Evolutionary conservation across 2,797 vertebrate genomes (phyloP).

Genomic region (Microctenopoma steveboyesi): DNA sequence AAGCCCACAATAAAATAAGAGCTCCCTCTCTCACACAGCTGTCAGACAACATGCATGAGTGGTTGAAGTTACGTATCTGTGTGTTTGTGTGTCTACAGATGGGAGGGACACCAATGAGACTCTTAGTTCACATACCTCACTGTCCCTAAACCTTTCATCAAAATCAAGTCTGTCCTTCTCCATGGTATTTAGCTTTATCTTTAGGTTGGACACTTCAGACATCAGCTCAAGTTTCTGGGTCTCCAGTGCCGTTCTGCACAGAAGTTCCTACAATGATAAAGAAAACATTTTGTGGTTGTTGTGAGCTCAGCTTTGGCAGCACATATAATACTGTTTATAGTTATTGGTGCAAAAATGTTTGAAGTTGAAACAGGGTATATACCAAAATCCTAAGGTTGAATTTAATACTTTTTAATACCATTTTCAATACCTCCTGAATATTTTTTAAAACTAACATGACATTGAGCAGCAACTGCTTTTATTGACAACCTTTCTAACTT

Average conservation of each 20-base stretch:
- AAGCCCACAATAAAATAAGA: constrained; percentile 29
- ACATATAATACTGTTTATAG: neutral
- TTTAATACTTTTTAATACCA: too few relatives aligned
- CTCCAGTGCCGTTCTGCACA: constrained; percentile 92
- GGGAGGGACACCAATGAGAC: constrained; percentile 27
- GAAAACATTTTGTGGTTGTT: neutral
- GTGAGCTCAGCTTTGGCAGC: neutral
- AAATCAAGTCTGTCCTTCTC: constrained; percentile 91
- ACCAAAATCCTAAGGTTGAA: too few relatives aligned
- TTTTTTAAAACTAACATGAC: too few relatives aligned
- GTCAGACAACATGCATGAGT: constrained; percentile 35
- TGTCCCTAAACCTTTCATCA: constrained; percentile 90
- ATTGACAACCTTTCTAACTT: too few relatives aligned
- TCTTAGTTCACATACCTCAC: constrained; percentile 84
- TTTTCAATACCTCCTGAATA: too few relatives aligned
- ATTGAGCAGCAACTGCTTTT: too few relatives aligned
- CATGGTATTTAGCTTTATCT: constrained; percentile 89
- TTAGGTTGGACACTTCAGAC: constrained; percentile 94
- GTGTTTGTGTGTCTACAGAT: neutral
- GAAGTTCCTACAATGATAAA: constrained; percentile 86
- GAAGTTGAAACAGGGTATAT: too few relatives aligned
- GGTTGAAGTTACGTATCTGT: too few relatives aligned
- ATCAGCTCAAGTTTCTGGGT: constrained; percentile 96
- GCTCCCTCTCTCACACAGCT: constrained; percentile 36
- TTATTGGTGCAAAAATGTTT: neutral